Percentiles rank a stretch among this genome's conserved stretches.
phyloP scores from a whole-genome alignment of 2,888 invertebrate genomes.

The Synanthedon andrenaeformis region DNA sequence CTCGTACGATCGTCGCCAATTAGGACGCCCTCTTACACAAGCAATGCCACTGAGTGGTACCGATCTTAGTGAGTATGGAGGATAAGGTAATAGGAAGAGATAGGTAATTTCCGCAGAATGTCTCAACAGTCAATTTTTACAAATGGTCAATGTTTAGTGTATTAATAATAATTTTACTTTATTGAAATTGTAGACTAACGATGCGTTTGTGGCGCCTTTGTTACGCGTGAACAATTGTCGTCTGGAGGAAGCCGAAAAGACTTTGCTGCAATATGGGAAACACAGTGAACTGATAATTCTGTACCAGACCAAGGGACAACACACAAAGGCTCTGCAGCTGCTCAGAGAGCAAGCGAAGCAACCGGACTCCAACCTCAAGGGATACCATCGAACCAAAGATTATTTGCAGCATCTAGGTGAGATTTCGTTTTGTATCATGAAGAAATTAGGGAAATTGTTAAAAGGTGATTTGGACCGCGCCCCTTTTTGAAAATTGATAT shows the following conservation, averaged over 20 bases:
- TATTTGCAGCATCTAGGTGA: conserved; percentile 91
- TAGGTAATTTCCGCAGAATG: too few relatives aligned
- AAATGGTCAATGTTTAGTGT: too few relatives aligned
- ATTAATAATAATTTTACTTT: too few relatives aligned
- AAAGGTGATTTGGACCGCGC: too few relatives aligned
- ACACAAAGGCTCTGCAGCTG: conserved; percentile 90
- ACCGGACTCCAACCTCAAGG: conserved; percentile 81
- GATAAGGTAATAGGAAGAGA: too few relatives aligned
- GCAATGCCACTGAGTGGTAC: too few relatives aligned
- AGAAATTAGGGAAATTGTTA: too few relatives aligned
- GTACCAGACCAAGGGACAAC: conserved; percentile 94
- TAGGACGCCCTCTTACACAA: too few relatives aligned
- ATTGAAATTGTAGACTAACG: conserved; percentile 90
- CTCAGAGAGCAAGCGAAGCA: conserved; percentile 81
- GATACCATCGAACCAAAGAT: conserved; percentile 85
- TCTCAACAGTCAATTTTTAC: too few relatives aligned
- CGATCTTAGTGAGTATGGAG: too few relatives aligned
- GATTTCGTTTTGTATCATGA: neutral
- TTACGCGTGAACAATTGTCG: conserved; percentile 93
- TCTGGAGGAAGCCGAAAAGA: conserved; percentile 92
- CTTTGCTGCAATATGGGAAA: conserved; percentile 87
- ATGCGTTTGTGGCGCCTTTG: conserved; percentile 92
- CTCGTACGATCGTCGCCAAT: too few relatives aligned
- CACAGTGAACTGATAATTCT: conserved; percentile 94
- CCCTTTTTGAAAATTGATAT: too few relatives aligned